Base-by-base conservation (phyloP, 2,888 invertebrate genomes). In the Xestia xanthographa region DNA sequence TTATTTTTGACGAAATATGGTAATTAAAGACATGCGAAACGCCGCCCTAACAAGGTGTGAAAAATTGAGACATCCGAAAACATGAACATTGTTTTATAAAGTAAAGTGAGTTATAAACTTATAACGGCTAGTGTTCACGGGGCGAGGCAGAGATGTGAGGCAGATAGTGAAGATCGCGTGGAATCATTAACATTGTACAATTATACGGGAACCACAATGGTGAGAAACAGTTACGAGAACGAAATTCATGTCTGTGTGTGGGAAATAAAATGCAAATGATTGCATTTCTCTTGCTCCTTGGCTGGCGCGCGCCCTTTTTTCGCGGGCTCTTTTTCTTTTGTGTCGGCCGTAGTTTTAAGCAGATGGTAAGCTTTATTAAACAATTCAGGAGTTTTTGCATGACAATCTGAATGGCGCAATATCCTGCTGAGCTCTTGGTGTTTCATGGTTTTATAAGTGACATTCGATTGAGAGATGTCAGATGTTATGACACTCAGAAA, bases 171-270 rank as follows among this genome's bases (percentile, higher is more conserved):
- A 75, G 87, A 88, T 91, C 91, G 90, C 91, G 89, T 91, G 90
- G 90, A 91, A 92, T 93, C 92, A 94, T 94, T 94, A 94, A 89
- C 91, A 89, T 90, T 88, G 87, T 90, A 91, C 93, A 92, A 94
- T 95, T 93, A 94, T 91, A 89, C 83, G 85, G 89, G 85, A 82
- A 84, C 86, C 86, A 95, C 95, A 95, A 95, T 95, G 89, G 94
- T 95, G 95, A 90, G 95, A 95, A 94, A 92, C 86, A 87, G 86
- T 89, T 86, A 89, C 87, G 88, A 92, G 92, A 94, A 93, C 91
- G 91, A 94, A 94, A 92, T 93, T 92, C 89, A 90, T 91, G 88
- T 86, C 87, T 86, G 79, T 91, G 89, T 93, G 94, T 92, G 93
- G 92, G 94, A 94, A 93, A 91, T 87, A 90, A 89, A 88, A 90